Evolutionary conservation across 2,888 invertebrate species (phyloP).

Genomic region (Dryococelus australis): DNA sequence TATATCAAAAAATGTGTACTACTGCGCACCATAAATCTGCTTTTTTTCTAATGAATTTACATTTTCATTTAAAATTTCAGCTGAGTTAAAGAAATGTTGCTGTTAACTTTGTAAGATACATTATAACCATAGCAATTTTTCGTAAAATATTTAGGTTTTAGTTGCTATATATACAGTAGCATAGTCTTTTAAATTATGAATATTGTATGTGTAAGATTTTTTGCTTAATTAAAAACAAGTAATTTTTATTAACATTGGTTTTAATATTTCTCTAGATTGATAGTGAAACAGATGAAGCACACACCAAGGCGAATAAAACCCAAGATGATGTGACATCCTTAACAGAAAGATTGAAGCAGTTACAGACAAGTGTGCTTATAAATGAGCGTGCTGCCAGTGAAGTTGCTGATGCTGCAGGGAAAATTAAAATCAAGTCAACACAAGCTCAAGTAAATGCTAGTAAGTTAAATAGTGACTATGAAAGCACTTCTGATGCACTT

Average conservation of each 20-base stretch:
- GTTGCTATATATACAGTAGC: no score
- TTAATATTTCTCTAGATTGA: conserved; percentile 69
- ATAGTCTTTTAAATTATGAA: no score
- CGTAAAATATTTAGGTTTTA: no score
- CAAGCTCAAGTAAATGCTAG: conserved; percentile 72
- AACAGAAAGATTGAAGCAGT: conserved; percentile 72
- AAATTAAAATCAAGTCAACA: conserved; percentile 76
- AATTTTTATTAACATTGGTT: background rate
- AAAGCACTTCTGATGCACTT: conserved; percentile 74
- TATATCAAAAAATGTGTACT: no score
- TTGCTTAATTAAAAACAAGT: conserved; percentile 31
- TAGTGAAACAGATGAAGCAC: conserved; percentile 80
- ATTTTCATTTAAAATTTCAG: no score
- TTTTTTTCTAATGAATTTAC: no score
- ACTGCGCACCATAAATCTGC: no score
- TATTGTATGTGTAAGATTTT: no score
- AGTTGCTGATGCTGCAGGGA: conserved; percentile 78
- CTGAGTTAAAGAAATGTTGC: no score
- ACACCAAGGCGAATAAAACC: conserved; percentile 80
- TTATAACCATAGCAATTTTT: no score
- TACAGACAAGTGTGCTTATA: conserved; percentile 81
- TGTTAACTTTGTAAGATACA: no score
- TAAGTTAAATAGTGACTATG: conserved; percentile 73
- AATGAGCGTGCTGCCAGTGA: conserved; percentile 84
- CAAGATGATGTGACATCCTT: conserved; percentile 77